Percentiles rank a stretch among this genome's conserved stretches.
Conservation (phyloP, 2,113 vertebrate species). For the Vidua macroura region DNA sequence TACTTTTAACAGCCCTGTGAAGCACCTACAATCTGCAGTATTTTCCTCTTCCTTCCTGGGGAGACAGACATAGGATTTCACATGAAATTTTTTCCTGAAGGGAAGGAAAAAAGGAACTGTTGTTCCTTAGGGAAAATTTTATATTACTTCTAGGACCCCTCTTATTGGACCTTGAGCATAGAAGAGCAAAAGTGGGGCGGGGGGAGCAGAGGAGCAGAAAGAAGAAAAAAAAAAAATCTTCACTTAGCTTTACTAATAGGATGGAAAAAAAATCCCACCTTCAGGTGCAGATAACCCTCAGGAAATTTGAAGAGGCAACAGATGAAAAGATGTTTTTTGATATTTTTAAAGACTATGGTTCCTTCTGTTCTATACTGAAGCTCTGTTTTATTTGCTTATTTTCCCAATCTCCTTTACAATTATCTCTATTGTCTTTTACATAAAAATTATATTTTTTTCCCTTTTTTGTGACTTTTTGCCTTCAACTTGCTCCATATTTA, state of each 20-base stretch:
- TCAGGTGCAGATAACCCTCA: neutral
- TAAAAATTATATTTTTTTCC: neutral
- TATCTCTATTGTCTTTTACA: neutral
- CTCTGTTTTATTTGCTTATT: neutral
- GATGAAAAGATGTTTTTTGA: neutral
- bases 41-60: neutral
- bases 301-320: neutral
- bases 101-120: neutral
- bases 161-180: neutral
- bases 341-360: neutral
- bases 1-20: neutral
- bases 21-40: neutral
- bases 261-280: neutral
- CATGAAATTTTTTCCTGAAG: neutral
- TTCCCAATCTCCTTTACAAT: neutral
- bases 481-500: neutral
- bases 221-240: neutral
- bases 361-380: neutral
- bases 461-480: neutral
- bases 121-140: neutral
- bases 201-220: fast-evolving
- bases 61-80: neutral
- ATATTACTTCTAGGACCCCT: neutral
- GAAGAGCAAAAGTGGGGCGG: neutral
- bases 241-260: neutral